Base-by-base conservation (phyloP, 1,140 invertebrate species). In the Pseudomyrmex sp. region DNA sequence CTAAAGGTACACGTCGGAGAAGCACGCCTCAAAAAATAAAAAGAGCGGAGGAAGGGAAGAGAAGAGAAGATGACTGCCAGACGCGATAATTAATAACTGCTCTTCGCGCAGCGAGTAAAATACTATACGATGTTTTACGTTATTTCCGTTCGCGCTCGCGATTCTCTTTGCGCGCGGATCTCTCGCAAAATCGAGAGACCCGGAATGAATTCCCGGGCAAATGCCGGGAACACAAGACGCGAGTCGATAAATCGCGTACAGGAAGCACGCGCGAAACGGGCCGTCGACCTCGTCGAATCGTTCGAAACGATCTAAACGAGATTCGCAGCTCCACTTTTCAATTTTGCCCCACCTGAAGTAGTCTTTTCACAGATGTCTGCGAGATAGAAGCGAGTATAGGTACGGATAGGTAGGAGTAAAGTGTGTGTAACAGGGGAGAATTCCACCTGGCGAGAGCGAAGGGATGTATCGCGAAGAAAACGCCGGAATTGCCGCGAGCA, bases 291-390 rank as follows among this genome's bases (percentile, higher is more conserved):
- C 20, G n/a, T 48, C 52, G 77, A 82, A 84, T 68, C 62, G 48
- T n/a, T 54, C 62, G 61, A 66, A 82, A 82, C 69, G 83, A 85
- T 82, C 83, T 74, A 82, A 82, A 85, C 68, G 77, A 85, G 68
- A 73, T 85, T 74, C 69, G 59, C 54, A 62, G 56, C 73, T 70
- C 56, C 46, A 75, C 58, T 72, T 66, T 84, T 69, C 86, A 77
- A 76, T 70, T 54, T 62, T 69, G 72, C 59, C 20, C 65, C 50
- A 26, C 63, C n/a, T 72, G 52, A 83, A 75, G 65, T 44, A 76
- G 54, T 26, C 58, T 54, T 69, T 74, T 68, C 69, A 62, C 35
- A 84, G 61, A 54, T 56, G 35, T 26, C 23, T 56, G n/a, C 56
- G 58, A 82, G 63, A 82, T 79, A 69, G 56, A 83, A 59, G 56